These are phyloP conservation scores for Haemorhous mexicanus DNA, from an alignment of 2,113 vertebrate species.

Conservation along the genomic window DNA sequence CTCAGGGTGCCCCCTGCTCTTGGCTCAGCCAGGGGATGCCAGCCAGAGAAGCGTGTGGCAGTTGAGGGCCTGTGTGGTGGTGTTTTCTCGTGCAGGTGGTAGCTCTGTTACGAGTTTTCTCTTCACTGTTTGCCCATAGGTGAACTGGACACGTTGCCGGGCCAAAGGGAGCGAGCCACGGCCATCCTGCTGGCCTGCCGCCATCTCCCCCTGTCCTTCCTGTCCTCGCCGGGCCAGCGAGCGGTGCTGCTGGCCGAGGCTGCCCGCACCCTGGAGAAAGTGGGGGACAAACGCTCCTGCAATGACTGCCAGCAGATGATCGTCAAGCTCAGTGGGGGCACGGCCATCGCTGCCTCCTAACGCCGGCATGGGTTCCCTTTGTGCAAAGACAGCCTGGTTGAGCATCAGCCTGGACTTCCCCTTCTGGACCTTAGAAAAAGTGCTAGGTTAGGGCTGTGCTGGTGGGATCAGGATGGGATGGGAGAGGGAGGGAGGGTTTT, in stretches of 20 bases:
- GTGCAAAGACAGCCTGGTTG: background rate
- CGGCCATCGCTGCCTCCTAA: constrained; percentile 90
- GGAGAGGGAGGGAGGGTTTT: background rate
- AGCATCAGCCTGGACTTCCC: background rate
- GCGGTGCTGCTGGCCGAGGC: constrained; percentile 92
- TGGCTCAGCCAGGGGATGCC: background rate
- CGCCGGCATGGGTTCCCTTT: fast-evolving
- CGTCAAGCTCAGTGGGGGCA: constrained; percentile 89
- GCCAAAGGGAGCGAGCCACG: constrained; percentile 90
- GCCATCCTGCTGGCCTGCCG: constrained; percentile 95
- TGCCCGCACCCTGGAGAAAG: constrained; percentile 93
- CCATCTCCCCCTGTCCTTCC: constrained; percentile 92
- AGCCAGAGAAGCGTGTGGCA: background rate
- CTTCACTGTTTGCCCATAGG: background rate
- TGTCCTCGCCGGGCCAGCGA: constrained; percentile 90
- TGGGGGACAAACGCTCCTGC: constrained; percentile 91
- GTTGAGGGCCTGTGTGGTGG: fast-evolving
- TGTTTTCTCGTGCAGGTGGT: background rate
- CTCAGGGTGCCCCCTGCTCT: background rate
- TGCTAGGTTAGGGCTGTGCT: constrained; percentile 38
- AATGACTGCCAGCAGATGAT: constrained; percentile 96
- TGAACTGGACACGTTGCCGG: constrained; percentile 82
- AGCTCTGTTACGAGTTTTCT: background rate
- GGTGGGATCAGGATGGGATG: background rate
- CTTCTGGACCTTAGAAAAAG: background rate